These are phyloP conservation scores for Antheraea yamamai DNA, from an alignment of 2,888 invertebrate species.

Conservation along the genomic window DNA sequence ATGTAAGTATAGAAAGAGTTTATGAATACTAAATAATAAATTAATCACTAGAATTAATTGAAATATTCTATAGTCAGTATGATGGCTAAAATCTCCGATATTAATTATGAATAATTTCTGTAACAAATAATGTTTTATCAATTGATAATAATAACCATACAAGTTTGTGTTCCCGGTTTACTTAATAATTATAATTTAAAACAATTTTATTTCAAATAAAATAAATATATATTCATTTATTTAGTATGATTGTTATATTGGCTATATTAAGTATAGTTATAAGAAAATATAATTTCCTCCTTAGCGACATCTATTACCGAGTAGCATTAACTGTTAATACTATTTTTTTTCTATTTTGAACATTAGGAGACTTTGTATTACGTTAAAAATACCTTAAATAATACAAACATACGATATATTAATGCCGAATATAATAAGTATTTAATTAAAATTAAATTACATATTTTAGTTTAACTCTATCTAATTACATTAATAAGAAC, in stretches of 20 bases:
- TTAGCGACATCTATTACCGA: conserved; percentile 44
- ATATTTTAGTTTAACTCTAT: background rate
- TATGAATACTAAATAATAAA: too few relatives aligned
- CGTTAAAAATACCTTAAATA: background rate
- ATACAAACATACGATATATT: background rate
- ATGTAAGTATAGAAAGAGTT: too few relatives aligned
- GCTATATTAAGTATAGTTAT: background rate
- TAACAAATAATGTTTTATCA: too few relatives aligned
- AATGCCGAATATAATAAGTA: background rate
- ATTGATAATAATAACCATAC: too few relatives aligned
- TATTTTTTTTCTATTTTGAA: background rate
- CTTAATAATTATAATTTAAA: background rate
- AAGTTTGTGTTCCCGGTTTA: background rate
- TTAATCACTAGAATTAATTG: too few relatives aligned
- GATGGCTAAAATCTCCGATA: too few relatives aligned
- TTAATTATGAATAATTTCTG: too few relatives aligned
- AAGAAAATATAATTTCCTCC: background rate
- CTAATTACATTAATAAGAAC: background rate
- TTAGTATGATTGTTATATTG: background rate
- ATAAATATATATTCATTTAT: background rate
- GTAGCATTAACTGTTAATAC: conserved; percentile 30
- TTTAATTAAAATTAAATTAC: background rate
- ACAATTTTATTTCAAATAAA: background rate
- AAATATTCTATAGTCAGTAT: too few relatives aligned
- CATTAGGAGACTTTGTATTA: too few relatives aligned